These are phyloP conservation scores for Leucophenga maculata DNA, from an alignment of 2,888 invertebrate genomes.

Conservation along the genomic window DNA sequence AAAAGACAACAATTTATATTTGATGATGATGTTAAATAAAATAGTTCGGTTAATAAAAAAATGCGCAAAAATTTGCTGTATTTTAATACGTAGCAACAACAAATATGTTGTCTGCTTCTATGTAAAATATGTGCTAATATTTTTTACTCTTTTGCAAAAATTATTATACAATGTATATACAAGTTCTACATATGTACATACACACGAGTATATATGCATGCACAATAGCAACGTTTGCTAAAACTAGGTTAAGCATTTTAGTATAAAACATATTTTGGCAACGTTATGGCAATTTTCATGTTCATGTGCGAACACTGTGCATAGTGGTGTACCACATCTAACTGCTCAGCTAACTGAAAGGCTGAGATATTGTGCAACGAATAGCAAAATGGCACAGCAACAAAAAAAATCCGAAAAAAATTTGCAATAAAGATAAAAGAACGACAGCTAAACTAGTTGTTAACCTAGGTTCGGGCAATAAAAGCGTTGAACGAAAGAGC, in stretches of 20 bases:
- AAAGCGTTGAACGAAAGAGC: neutral
- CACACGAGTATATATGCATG: neutral
- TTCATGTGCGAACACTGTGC: neutral
- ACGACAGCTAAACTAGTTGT: slow-evolving; percentile 19
- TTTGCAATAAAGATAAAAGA: neutral
- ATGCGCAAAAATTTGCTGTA: neutral
- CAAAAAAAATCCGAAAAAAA: neutral
- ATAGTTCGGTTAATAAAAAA: neutral
- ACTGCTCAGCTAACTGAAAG: no score
- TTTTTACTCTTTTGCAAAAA: no score
- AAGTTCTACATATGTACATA: neutral
- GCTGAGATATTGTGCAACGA: neutral
- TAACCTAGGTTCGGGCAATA: slow-evolving; percentile 31
- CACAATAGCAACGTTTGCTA: neutral
- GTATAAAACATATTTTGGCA: slow-evolving; percentile 21
- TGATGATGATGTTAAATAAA: neutral
- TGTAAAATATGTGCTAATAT: no score
- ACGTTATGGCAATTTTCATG: slow-evolving; percentile 7
- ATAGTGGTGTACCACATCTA: no score
- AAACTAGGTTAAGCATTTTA: slow-evolving; percentile 18
- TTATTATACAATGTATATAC: no score
- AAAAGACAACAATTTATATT: no score
- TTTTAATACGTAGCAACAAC: neutral
- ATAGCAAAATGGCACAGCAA: neutral
- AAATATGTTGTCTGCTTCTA: no score